phyloP scores from a whole-genome alignment of 2,113 vertebrate species.

The Myrmecophaga tridactyla region DNA sequence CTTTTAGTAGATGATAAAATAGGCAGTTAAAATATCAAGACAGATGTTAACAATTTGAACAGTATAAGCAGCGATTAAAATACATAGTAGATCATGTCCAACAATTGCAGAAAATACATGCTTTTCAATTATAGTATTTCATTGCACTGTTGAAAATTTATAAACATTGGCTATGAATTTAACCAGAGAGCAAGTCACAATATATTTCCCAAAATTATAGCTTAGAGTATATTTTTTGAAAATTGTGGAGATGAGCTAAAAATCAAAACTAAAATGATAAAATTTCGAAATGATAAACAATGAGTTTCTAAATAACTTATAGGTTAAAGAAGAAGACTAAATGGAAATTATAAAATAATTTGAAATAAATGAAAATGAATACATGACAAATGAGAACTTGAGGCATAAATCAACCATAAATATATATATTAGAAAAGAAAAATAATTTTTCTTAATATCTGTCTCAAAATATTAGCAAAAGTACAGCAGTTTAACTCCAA shows the following conservation, averaged over 20 bases:
- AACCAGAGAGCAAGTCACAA: neutral
- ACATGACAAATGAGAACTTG: neutral
- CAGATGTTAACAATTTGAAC: neutral
- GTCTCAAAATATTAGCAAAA: neutral
- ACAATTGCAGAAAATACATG: neutral
- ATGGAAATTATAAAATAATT: neutral
- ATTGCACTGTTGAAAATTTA: neutral
- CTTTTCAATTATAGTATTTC: too few species aligned
- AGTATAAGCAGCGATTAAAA: neutral
- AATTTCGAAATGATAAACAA: neutral
- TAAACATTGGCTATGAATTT: neutral
- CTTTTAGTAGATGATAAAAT: neutral
- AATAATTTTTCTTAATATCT: neutral
- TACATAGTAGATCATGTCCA: neutral
- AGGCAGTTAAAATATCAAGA: neutral
- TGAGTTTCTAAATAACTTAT: neutral
- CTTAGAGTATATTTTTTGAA: neutral
- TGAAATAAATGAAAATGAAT: neutral
- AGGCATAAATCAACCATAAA: neutral
- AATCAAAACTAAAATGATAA: neutral
- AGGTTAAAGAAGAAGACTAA: neutral
- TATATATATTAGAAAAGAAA: neutral
- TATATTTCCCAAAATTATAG: neutral
- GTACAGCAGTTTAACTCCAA: neutral
- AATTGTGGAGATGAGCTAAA: neutral